Percentiles rank a stretch among this genome's conserved stretches.
Conservation (phyloP, 2,797 vertebrate species). For the Podarcis siculus region DNA sequence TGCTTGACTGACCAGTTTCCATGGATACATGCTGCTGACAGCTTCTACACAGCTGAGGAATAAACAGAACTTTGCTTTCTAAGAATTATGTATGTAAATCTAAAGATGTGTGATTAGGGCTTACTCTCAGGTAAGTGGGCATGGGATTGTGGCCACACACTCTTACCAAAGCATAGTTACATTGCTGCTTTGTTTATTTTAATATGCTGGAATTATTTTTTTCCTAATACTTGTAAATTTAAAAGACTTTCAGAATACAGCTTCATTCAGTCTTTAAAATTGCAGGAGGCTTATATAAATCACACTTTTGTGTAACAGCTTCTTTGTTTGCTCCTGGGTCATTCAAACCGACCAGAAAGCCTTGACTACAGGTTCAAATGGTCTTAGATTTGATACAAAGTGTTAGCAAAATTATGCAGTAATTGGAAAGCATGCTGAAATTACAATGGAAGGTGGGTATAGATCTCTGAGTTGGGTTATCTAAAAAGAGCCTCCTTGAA, state of each 20-base stretch:
- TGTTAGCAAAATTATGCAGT: neutral
- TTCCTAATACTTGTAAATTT: neutral
- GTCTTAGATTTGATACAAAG: neutral
- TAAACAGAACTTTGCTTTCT: slow-evolving; percentile 24
- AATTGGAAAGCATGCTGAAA: neutral
- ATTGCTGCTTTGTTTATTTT: neutral
- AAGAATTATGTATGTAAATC: slow-evolving; percentile 30
- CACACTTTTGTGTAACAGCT: neutral
- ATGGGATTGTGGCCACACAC: neutral
- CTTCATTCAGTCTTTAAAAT: neutral
- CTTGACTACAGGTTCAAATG: neutral
- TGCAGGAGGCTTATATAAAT: neutral
- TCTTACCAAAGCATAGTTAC: neutral
- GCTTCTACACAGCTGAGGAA: slow-evolving; percentile 5
- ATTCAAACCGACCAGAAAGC: neutral
- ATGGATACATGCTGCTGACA: slow-evolving; percentile 32
- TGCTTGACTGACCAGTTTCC: slow-evolving; percentile 33
- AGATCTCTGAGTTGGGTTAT: slow-evolving; percentile 12
- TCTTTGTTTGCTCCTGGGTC: neutral
- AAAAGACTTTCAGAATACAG: neutral
- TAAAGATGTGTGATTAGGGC: neutral
- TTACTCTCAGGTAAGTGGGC: neutral
- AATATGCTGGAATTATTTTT: neutral
- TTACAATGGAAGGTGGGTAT: neutral
- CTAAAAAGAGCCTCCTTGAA: slow-evolving; percentile 40